Base-by-base conservation (phyloP, 2,113 vertebrate species). In the Indicator indicator region DNA sequence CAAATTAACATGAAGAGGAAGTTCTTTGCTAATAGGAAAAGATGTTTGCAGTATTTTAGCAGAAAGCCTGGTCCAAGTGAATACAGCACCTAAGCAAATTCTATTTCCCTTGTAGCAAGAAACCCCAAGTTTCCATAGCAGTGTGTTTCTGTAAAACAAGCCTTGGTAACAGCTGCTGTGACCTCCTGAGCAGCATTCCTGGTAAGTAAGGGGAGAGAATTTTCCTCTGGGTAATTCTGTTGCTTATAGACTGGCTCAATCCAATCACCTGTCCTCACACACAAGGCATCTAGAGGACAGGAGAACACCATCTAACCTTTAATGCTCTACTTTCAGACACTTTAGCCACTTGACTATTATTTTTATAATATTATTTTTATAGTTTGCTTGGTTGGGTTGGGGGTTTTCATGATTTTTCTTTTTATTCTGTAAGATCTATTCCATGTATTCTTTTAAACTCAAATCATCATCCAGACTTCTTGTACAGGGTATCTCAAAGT, bases 131-230 rank as follows among this genome's bases (percentile, higher is more conserved):
- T 84, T 74, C 52, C 65, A 15, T 33, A 13, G 16, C 65, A 46
- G 6, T 5, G 12, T 30, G 24, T 33, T 72, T 46, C 75, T 79
- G 72, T 32, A 55, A 69, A 71, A 33, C 32, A 79, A 86, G 48
- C 23, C 46, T 32, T 9, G 44, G 1, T 20, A 38, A 6, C 1
- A 70, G 21, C 27, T 33, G 67, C 2, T 62, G 36, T 44, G 44
- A 60, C 11, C 44, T 86, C 9, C 21, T 9, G 17, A 69, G 50
- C 50, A 33, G 28, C 52, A 9, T 58, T 33, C 33, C 50, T 76
- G 28, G 38, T 0, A 58, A 58, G 38, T 0, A 58, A 58, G 5
- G 21, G 40, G 24, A 28, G 8, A 3, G 9, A 3, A 5, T 82
- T 59, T 68, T 69, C 3, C 18, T 65, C 36, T 62, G 7, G 36